Base-by-base conservation (phyloP, 2,888 invertebrate genomes). In the Nematopogon swammerdamellus region DNA sequence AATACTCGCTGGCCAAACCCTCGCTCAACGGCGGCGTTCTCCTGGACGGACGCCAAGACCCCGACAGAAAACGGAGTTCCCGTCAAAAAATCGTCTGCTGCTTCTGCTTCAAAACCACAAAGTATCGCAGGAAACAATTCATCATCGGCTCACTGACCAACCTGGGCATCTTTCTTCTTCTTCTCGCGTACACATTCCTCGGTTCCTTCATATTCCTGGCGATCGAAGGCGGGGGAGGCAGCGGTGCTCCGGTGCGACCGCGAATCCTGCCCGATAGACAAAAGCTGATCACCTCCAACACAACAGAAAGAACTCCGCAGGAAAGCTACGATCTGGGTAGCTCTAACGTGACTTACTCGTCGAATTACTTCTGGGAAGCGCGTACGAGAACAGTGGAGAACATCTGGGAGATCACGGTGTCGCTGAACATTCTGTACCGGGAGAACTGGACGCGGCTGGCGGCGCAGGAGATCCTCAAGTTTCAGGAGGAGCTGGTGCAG, bases 331-430 rank as follows among this genome's bases (percentile, higher is more conserved):
- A 77, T 56, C 65, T 68, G 55, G 67, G 67, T 44, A 79, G 25
- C 25, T 6, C 25, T 25, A 25, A 77, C 60, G 58, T 72, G 53
- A 72, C 71, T 30, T 59, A 76, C 56, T 75, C 79, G 45, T 70
- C 74, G 44, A 79, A 75, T 64, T 75, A 75, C 62, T 79, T 79
- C 58, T 79, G 79, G 76, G 79, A 79, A 51, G 79, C 77, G 3
- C 65, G 79, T 53, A 79, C 70, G 55, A 65, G 66, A 61, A 90
- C 92, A 14, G 92, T 92, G 46, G 91, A 92, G 72, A 92, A 89
- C 69, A 91, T 95, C 63, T 95, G 95, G 95, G 89, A 93, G 67
- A 90, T 94, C 55, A 95, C 95, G 2, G 89, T 89, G 56, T 88
- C 88, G 53, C 74, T 94, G 58, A 95, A 95, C 74, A 91, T 95